A percentile compares a stretch with the other conserved stretches of the same genome.
Evolutionary conservation across 2,888 invertebrate species (phyloP).

Genomic region (Eutolmus rufibarbis): DNA sequence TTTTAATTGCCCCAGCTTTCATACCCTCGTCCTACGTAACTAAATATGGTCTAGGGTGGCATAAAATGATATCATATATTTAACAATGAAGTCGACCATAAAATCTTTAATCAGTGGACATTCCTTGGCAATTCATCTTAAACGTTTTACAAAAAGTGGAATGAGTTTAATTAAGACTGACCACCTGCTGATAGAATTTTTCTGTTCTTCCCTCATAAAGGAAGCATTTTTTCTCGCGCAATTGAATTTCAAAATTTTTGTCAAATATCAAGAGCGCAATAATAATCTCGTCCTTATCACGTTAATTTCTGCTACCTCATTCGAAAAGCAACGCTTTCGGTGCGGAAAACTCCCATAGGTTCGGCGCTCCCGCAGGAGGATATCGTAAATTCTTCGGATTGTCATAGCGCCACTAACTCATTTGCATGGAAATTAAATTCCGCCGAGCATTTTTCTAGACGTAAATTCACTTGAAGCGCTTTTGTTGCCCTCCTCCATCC

Average conservation of each 20-base stretch:
- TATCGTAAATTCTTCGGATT: constrained; percentile 32
- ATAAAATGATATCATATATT: not conserved
- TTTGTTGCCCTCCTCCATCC: not conserved
- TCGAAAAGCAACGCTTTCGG: not conserved
- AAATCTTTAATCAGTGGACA: not conserved
- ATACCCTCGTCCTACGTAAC: not conserved
- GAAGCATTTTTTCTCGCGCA: not conserved
- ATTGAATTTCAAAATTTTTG: not conserved
- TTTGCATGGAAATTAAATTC: constrained; percentile 36
- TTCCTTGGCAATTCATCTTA: not conserved
- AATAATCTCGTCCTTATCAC: not conserved
- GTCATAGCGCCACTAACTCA: constrained; percentile 28
- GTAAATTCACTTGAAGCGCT: constrained; percentile 27
- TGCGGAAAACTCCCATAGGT: not conserved
- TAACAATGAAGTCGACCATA: not conserved
- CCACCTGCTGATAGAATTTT: not conserved
- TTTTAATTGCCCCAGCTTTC: not conserved
- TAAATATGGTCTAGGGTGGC: not conserved
- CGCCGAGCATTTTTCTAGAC: constrained; percentile 11
- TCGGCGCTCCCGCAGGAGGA: not conserved
- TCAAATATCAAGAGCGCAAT: not conserved
- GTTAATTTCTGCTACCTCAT: not conserved
- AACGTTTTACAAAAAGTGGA: not conserved
- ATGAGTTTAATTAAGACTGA: not conserved
- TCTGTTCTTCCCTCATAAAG: not conserved